Evolutionary conservation across 1,140 invertebrate genomes (phyloP).

Genomic region (Zaprionus vittiger): DNA sequence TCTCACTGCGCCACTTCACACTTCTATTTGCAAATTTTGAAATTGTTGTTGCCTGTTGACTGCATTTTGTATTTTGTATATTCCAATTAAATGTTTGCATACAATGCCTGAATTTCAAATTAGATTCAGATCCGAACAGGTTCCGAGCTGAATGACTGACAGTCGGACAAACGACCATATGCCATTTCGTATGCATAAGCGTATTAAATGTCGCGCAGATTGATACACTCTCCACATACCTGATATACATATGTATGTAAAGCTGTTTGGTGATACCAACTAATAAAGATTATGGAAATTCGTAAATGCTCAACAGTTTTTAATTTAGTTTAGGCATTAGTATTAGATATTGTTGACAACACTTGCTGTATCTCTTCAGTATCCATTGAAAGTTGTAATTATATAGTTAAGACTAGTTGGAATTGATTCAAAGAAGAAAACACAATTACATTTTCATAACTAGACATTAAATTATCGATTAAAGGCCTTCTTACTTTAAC

Average conservation of each 20-base stretch:
- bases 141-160: background rate
- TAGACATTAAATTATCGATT: background rate
- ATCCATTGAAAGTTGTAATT: too few relatives aligned
- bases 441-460: background rate
- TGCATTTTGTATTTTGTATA: slow-evolving; percentile 56
- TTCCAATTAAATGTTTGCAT: slow-evolving; percentile 74
- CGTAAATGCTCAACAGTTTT: background rate
- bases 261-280: background rate
- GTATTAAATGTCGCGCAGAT: slow-evolving; percentile 3
- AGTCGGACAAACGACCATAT: background rate
- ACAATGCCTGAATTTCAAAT: slow-evolving; percentile 48
- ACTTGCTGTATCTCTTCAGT: too few relatives aligned
- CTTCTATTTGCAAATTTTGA: slow-evolving; percentile 43
- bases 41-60: slow-evolving; percentile 29
- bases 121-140: slow-evolving; percentile 24
- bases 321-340: too few relatives aligned
- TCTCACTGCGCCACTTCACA: slow-evolving; percentile 20
- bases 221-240: slow-evolving; percentile 1
- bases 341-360: too few relatives aligned
- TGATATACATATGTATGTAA: background rate
- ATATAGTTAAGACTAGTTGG: too few relatives aligned
- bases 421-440: too few relatives aligned
- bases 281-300: background rate
- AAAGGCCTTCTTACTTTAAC: too few relatives aligned
- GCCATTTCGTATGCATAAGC: slow-evolving; percentile 3